Conservation (phyloP, 2,888 invertebrate species). For the Ectropis crepuscularia region DNA sequence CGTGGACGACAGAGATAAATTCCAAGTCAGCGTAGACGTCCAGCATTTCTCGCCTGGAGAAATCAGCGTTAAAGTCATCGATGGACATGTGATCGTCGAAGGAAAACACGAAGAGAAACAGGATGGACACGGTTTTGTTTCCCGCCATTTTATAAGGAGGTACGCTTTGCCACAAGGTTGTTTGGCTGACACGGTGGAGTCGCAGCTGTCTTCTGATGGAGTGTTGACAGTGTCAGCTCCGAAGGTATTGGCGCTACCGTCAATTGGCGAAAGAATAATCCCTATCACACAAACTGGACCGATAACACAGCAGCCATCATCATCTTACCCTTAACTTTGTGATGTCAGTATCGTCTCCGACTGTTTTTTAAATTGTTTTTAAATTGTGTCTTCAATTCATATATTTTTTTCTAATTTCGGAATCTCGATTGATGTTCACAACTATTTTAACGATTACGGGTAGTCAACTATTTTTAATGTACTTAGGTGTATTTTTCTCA, state of each 20-base stretch:
- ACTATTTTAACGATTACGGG: not conserved
- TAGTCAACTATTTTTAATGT: not conserved
- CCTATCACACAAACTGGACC: slow-evolving; percentile 86
- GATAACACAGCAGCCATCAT: slow-evolving; percentile 64
- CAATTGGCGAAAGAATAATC: slow-evolving; percentile 82
- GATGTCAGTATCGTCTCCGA: not conserved
- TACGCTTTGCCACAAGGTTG: slow-evolving; percentile 90
- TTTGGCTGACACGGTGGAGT: slow-evolving; percentile 88
- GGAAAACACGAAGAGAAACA: slow-evolving; percentile 91
- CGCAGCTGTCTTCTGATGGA: slow-evolving; percentile 91
- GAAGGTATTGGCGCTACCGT: slow-evolving; percentile 68
- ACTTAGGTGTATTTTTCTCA: not conserved
- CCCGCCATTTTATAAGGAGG: slow-evolving; percentile 89
- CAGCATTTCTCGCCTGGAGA: slow-evolving; percentile 91
- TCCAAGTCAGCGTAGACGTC: slow-evolving; percentile 90
- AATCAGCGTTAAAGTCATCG: slow-evolving; percentile 89
- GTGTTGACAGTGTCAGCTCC: slow-evolving; percentile 90
- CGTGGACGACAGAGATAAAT: slow-evolving; percentile 82
- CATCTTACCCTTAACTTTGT: slow-evolving; percentile 34
- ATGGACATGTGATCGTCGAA: slow-evolving; percentile 88
- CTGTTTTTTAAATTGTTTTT: not conserved
- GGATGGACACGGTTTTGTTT: slow-evolving; percentile 89
- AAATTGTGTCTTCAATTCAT: not conserved
- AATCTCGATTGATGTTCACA: no score
- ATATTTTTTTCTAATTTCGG: not conserved